phyloP scores from a whole-genome alignment of 2,113 vertebrate genomes.

The Abramis brama region DNA sequence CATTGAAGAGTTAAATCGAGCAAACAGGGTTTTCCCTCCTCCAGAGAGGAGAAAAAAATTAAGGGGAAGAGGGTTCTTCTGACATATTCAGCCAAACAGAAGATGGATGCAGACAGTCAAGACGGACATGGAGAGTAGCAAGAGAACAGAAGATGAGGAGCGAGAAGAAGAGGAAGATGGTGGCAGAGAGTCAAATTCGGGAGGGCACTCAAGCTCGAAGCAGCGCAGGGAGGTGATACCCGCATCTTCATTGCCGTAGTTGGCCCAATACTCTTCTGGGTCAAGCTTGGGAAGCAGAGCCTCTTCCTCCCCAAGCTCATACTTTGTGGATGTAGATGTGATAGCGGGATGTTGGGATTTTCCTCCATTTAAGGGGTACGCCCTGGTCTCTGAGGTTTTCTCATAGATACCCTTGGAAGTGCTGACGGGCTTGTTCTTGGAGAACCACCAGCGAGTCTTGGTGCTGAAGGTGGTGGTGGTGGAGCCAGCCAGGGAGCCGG shows the following conservation, averaged over 20 bases:
- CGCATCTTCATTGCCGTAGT: slow-evolving; percentile 84
- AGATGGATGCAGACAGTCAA: slow-evolving; percentile 68
- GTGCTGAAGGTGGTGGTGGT: slow-evolving; percentile 84
- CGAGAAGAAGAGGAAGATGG: slow-evolving; percentile 70
- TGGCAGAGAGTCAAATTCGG: slow-evolving; percentile 72
- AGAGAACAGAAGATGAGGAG: slow-evolving; percentile 58
- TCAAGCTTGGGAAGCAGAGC: slow-evolving; percentile 81
- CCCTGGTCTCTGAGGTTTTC: slow-evolving; percentile 81
- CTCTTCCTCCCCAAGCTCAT: slow-evolving; percentile 80
- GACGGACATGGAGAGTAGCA: slow-evolving; percentile 66
- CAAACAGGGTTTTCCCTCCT: slow-evolving; percentile 54
- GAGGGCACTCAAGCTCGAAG: slow-evolving; percentile 80
- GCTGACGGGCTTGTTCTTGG: slow-evolving; percentile 86
- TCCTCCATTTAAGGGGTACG: slow-evolving; percentile 74
- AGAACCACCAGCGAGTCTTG: slow-evolving; percentile 84
- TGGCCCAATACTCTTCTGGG: slow-evolving; percentile 83
- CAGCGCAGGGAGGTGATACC: slow-evolving; percentile 76
- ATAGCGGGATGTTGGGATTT: slow-evolving; percentile 62
- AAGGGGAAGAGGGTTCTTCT: slow-evolving; percentile 45
- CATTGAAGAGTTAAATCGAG: slow-evolving; percentile 63
- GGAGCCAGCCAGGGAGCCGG: slow-evolving; percentile 78
- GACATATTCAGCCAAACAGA: slow-evolving; percentile 74
- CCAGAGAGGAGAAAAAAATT: slow-evolving; percentile 69
- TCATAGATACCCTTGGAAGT: slow-evolving; percentile 82
- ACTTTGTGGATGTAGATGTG: slow-evolving; percentile 77